Conservation (phyloP, 2,113 vertebrate genomes). For the Pongo abelii region DNA sequence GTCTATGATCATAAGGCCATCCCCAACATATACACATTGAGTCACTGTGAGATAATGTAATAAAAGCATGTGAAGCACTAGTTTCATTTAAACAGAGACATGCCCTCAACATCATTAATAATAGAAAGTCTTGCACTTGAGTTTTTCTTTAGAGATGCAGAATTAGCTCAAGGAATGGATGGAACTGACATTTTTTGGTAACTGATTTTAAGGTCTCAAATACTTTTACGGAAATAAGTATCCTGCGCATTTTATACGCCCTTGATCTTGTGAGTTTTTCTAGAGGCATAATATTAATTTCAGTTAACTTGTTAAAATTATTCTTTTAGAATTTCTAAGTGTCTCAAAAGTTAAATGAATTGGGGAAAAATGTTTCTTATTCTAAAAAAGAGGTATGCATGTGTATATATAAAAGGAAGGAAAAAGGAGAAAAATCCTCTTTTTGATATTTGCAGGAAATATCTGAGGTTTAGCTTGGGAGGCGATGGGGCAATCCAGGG, state of each 20-base stretch:
- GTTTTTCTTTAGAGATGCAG: conserved; percentile 19
- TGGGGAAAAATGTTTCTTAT: conserved; percentile 35
- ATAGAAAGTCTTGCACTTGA: not conserved
- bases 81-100: conserved; percentile 29
- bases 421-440: not conserved
- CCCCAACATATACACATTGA: not conserved
- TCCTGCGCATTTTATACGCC: not conserved
- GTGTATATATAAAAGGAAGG: conserved; percentile 16
- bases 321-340: conserved; percentile 22
- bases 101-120: not conserved
- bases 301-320: conserved; percentile 47
- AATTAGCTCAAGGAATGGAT: conserved; percentile 39
- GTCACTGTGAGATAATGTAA: not conserved
- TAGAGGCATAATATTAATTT: conserved; percentile 5
- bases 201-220: conserved; percentile 38
- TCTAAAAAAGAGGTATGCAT: conserved; percentile 33
- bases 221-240: conserved; percentile 23
- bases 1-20: not conserved
- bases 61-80: not conserved
- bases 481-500: not conserved
- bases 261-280: conserved; percentile 35
- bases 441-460: not conserved
- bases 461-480: conserved; percentile 15
- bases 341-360: conserved; percentile 51
- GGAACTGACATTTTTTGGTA: conserved; percentile 2